Evolutionary conservation across 1,140 invertebrate species (phyloP), one percentile per base, ranked within the genome.

Genomic region (Atta texana): DNA sequence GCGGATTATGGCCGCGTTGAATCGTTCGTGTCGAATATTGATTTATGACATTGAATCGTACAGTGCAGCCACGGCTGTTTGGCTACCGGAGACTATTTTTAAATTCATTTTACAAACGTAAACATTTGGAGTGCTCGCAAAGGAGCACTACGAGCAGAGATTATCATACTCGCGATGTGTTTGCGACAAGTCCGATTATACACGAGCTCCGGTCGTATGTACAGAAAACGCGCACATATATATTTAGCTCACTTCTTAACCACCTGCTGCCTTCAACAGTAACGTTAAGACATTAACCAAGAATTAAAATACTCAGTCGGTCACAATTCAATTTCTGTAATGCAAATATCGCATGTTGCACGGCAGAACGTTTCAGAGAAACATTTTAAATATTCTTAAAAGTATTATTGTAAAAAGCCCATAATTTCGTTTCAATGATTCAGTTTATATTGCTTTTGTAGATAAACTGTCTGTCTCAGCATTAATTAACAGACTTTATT

Each of bases 11-110:
- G 12, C n/a, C 18, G 16, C 16, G 21, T 7, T 24, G 49, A 44
- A 59, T 59, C 24, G 12, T 31, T 71, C n/a, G 31, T 31, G n/a
- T 53, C 71, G 61, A 61, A 55, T 81, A 84, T 85, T 55, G 39
- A 55, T 74, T 72, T 28, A 78, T n/a, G 10, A 78, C 28, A 31
- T 71, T 34, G 57, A n/a, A 71, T 68, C 16, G 18, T 14, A 18
- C 21, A 55, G 57, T 3, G 2, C 7, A 34, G 16, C 28, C 24
- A 18, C 4, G 80, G 14, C 14, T 34, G 80, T 84, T 84, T 49
- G 18, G 8, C 69, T n/a, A 44, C 5, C 18, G 69, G 57, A 12
- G 8, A 75, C 39, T 84, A 84, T 75, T 74, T 84, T 84, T 84
- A 74, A 74, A 61, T 72, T 7, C 8, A 39, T 61, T 74, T 51